Evolutionary conservation across 2,888 invertebrate genomes (phyloP), one percentile per base, ranked within the genome.

Genomic region (Lasioglossum vierecki): DNA sequence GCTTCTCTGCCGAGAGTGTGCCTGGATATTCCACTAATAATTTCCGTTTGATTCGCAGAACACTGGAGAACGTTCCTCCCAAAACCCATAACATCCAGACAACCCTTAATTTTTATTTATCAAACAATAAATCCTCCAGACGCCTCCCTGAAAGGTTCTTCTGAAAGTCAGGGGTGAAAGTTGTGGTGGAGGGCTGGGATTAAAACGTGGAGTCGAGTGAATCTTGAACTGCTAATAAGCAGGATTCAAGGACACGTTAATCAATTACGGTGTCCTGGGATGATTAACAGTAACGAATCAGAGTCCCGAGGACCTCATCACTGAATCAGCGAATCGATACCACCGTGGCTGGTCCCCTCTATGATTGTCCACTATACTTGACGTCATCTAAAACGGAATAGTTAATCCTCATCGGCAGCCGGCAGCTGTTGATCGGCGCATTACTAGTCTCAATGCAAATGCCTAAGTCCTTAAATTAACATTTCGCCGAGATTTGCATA

Each of bases 21-120:
- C 5, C 57, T 9, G 53, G 11, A 15, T 35, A 63, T 73, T 53
- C 39, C 73, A 15, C 41, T 73, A 63, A 73, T 82, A 79, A 82
- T 82, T 82, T 81, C 79, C 35, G 49, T 78, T 72, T 22, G 46
- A 46, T 8, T 9, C 68, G 39, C 41, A 41, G 68, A 4, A n/a
- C 68, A 2, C 11, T 49, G 26, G 6, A 30, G n/a, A 0, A 0
- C 2, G 26, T 3, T 2, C 46, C 1, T 6, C 15, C 5, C 1
- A 53, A 22, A 53, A 8, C 15, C 49, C 8, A 8, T 22, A 2
- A 8, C 49, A 22, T 22, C 8, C 49, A 2, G 49, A 53, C 5
- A 22, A 53, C 0, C 8, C 22, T 53, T 2, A 6, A 6, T 6
- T 18, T 13, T 26, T 60, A 60, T 60, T 26, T 26, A 1, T 13